These are phyloP conservation scores for Sebastes oblongus DNA, from an alignment of 2,797 vertebrate species.

Conservation along the genomic window DNA sequence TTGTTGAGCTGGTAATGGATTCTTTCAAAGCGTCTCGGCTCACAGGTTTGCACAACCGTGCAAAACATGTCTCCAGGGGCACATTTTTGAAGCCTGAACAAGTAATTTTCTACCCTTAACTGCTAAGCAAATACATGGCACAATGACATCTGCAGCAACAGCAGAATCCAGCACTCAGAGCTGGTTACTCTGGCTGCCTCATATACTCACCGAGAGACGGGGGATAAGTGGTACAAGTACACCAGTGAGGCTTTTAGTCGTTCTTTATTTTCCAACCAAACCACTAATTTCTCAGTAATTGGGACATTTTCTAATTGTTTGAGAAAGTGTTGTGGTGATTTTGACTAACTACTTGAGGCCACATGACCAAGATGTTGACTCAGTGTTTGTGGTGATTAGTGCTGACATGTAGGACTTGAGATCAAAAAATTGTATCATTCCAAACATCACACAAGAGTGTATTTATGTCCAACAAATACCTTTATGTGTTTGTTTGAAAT, in stretches of 20 bases:
- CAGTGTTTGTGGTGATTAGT: not conserved
- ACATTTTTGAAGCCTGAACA: conserved; percentile 17
- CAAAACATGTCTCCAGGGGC: not conserved
- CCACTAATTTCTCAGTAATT: not conserved
- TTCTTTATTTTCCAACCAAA: conserved; percentile 1
- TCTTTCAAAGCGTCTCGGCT: not conserved
- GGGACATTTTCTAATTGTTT: not conserved
- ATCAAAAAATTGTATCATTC: not conserved
- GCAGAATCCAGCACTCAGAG: conserved; percentile 31
- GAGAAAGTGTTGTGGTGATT: not conserved
- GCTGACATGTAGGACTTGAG: not conserved
- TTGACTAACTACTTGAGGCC: not conserved
- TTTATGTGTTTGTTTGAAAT: not conserved
- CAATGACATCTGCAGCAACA: conserved; percentile 44
- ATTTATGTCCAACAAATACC: not conserved
- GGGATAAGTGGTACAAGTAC: conserved; percentile 42
- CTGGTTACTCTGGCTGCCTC: conserved; percentile 27
- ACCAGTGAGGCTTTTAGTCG: conserved; percentile 21
- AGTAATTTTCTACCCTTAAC: conserved; percentile 36
- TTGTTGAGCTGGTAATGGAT: not conserved
- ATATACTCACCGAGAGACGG: not conserved
- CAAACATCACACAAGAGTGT: not conserved
- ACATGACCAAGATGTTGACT: not conserved
- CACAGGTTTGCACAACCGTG: conserved; percentile 3
- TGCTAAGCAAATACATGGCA: conserved; percentile 50